These are phyloP conservation scores for Nephrocerus scutellatus DNA, from an alignment of 2,888 invertebrate genomes.

Conservation along the genomic window DNA sequence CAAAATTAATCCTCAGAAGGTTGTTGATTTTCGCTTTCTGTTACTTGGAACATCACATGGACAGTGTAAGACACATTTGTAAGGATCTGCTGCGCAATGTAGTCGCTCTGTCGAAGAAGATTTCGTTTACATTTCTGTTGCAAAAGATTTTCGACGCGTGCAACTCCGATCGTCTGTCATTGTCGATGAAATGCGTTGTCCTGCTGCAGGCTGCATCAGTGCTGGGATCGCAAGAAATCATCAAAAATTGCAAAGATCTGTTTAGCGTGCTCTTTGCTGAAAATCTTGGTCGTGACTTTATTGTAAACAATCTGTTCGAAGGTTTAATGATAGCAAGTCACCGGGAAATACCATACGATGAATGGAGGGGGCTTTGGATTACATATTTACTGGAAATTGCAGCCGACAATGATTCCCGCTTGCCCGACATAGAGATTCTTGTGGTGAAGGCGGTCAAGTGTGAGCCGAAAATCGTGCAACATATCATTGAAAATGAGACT, in stretches of 20 bases:
- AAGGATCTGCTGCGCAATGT: slow-evolving; percentile 50
- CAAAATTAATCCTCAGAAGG: slow-evolving; percentile 36
- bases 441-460: slow-evolving; percentile 38
- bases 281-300: slow-evolving; percentile 42
- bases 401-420: slow-evolving; percentile 23
- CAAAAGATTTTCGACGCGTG: slow-evolving; percentile 32
- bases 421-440: slow-evolving; percentile 33
- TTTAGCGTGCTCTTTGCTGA: slow-evolving; percentile 30
- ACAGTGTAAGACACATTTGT: slow-evolving; percentile 57
- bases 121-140: slow-evolving; percentile 28
- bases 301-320: slow-evolving; percentile 52
- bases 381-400: slow-evolving; percentile 29
- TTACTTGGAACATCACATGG: slow-evolving; percentile 59
- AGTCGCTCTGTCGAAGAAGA: slow-evolving; percentile 40
- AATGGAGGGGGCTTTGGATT: slow-evolving; percentile 53
- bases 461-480: slow-evolving; percentile 29
- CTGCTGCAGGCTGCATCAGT: slow-evolving; percentile 33
- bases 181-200: slow-evolving; percentile 34
- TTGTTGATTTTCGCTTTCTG: slow-evolving; percentile 50
- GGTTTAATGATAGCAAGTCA: slow-evolving; percentile 50
- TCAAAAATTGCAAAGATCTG: slow-evolving; percentile 28
- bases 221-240: slow-evolving; percentile 29
- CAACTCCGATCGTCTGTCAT: slow-evolving; percentile 27
- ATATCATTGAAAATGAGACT: slow-evolving; percentile 27
- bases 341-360: slow-evolving; percentile 36